Evolutionary conservation across 2,888 invertebrate species (phyloP).

Genomic region (Ariolimax columbianus): DNA sequence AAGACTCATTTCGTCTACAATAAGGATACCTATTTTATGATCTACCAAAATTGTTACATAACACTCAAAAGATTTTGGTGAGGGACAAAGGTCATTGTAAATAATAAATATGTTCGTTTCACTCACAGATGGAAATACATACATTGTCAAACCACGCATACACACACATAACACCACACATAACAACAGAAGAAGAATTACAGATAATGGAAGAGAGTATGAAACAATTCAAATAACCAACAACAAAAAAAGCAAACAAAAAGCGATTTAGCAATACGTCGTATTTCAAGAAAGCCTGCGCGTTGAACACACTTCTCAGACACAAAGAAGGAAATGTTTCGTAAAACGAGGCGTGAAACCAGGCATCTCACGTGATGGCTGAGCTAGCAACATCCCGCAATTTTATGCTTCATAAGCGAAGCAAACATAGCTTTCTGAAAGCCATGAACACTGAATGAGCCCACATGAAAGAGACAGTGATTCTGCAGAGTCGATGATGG

Average conservation of each 20-base stretch:
- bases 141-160: no score
- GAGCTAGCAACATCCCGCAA: neutral
- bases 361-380: neutral
- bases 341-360: conserved; percentile 19
- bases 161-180: no score
- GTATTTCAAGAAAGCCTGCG: neutral
- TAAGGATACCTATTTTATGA: no score
- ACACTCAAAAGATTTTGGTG: no score
- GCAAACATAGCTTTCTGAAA: conserved; percentile 14
- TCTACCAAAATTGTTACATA: no score
- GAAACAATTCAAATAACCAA: no score
- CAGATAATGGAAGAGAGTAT: no score
- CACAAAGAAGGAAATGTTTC: conserved; percentile 7
- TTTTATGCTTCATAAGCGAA: neutral
- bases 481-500: conserved; percentile 13
- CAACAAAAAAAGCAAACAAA: neutral
- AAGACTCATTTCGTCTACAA: no score
- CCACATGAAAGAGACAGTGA: conserved; percentile 15
- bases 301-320: neutral
- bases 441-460: neutral
- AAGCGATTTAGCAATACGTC: neutral
- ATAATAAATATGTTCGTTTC: no score
- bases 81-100: no score
- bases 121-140: no score
- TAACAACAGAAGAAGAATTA: no score